phyloP scores from a whole-genome alignment of 2,797 vertebrate species.

The Poliocrania exsul region DNA sequence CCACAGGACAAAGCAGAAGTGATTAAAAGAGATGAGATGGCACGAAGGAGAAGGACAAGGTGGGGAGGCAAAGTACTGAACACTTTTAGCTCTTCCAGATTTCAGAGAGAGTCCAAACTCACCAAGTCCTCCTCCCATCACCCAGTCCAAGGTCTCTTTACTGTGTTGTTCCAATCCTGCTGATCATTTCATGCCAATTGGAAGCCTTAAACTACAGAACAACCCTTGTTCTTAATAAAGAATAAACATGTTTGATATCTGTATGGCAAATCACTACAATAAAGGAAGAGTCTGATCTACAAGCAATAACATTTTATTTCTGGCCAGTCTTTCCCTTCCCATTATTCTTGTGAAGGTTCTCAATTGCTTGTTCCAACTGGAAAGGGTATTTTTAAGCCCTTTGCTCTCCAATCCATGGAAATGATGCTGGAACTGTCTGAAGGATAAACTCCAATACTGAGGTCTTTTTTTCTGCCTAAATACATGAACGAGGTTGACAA shows the following conservation, averaged over 20 bases:
- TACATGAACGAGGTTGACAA: slow-evolving; percentile 68
- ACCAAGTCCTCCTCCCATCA: background rate
- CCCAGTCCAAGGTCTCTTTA: background rate
- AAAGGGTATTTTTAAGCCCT: slow-evolving; percentile 72
- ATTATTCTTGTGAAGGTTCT: slow-evolving; percentile 66
- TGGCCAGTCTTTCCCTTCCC: slow-evolving; percentile 28
- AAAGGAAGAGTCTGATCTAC: background rate
- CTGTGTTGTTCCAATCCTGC: background rate
- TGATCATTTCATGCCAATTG: background rate
- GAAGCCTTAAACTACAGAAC: background rate
- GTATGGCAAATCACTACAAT: background rate
- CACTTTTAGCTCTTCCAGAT: background rate
- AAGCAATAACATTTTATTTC: background rate
- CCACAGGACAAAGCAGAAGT: background rate
- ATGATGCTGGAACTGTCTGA: slow-evolving; percentile 64
- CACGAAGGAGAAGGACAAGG: background rate
- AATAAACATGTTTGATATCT: background rate
- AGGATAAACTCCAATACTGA: slow-evolving; percentile 75
- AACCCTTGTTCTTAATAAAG: background rate
- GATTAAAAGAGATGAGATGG: background rate
- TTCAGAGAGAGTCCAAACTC: background rate
- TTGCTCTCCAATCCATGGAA: slow-evolving; percentile 64
- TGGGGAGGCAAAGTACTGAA: background rate
- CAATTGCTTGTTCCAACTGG: slow-evolving; percentile 63
- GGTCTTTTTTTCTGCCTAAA: slow-evolving; percentile 71